Evolutionary conservation across 2,797 vertebrate species (phyloP), one percentile per base, ranked within the genome.

Genomic region (Hydrocynus forskahlii): DNA sequence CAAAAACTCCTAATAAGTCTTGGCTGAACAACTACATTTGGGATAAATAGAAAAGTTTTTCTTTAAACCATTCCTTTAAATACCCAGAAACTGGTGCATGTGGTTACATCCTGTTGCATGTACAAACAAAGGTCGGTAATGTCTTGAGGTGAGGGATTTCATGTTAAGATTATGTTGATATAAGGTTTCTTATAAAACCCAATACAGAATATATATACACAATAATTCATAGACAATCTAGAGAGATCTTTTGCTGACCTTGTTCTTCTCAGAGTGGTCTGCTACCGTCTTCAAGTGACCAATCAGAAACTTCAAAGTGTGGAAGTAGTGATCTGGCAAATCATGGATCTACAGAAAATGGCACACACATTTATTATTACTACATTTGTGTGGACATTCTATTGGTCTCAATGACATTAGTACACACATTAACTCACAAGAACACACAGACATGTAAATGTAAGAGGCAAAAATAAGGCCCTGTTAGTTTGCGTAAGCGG

Each of bases 251-350:
- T 19, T 5, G 79, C 92, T 35, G 82, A 97, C 98, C 96, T 98
- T 99, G 92, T 99, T 99, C 88, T 99, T 99, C 84, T 99, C 97
- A 0, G 96, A 96, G 90, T 94, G 91, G 88, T 98, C 97, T 0
- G 97, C 98, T 0, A 99, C 96, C 7, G 96, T 99, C 90, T 98
- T 99, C 86, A 99, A 91, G 83, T 99, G 98, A 55, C 92, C 91
- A 52, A 99, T 94, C 80, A 99, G 89, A 91, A 99, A 99, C 86
- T 98, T 98, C 79, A 99, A 92, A 0, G 98, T 99, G 92, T 99
- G 97, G 1, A 96, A 99, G 85, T 99, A 97, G 88, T 99, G 91
- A 87, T 96, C 95, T 0, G 98, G 97, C 52, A 99, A 95, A 88
- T 99, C 97, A 59, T 94, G 94, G 86, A 99, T 98, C 98, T 99